A percentile compares a stretch with the other conserved stretches of the same genome.
Conservation (phyloP, 2,888 invertebrate genomes). For the Luperina testacea region DNA sequence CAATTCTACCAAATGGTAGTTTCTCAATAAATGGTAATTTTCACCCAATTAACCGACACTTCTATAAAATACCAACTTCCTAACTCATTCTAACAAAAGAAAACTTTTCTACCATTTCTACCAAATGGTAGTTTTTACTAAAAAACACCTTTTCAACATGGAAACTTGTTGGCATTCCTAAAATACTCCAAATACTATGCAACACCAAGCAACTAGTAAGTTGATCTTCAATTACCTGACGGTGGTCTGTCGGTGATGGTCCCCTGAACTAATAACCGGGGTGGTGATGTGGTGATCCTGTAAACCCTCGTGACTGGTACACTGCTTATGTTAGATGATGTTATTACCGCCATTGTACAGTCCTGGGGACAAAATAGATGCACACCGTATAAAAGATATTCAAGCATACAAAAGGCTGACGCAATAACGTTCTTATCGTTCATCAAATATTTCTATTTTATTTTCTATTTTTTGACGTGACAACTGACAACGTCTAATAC, state of each 20-base stretch:
- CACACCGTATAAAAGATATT: too few relatives aligned
- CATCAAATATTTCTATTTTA: too few relatives aligned
- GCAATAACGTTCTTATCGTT: too few relatives aligned
- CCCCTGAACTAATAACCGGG: slow-evolving; percentile 94
- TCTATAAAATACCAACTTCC: not conserved
- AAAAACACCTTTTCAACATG: not conserved
- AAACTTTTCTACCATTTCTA: slow-evolving; percentile 33
- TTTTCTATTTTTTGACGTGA: too few relatives aligned
- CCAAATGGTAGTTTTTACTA: slow-evolving; percentile 29
- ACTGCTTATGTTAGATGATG: slow-evolving; percentile 95
- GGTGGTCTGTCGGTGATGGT: slow-evolving; percentile 78
- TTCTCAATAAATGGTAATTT: not conserved
- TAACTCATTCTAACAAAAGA: not conserved
- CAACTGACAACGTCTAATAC: too few relatives aligned
- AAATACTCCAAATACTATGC: not conserved
- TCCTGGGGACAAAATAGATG: slow-evolving; percentile 86
- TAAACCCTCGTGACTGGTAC: slow-evolving; percentile 95
- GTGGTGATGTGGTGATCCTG: slow-evolving; percentile 94
- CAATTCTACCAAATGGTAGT: slow-evolving; percentile 27
- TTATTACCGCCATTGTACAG: slow-evolving; percentile 94
- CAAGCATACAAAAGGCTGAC: too few relatives aligned
- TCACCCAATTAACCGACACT: fast-evolving
- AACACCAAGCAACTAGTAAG: not conserved
- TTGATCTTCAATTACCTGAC: slow-evolving; percentile 70
- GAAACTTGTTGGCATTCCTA: not conserved